Base-by-base conservation (phyloP, 2,888 invertebrate species). In the Lochmaea crataegi region DNA sequence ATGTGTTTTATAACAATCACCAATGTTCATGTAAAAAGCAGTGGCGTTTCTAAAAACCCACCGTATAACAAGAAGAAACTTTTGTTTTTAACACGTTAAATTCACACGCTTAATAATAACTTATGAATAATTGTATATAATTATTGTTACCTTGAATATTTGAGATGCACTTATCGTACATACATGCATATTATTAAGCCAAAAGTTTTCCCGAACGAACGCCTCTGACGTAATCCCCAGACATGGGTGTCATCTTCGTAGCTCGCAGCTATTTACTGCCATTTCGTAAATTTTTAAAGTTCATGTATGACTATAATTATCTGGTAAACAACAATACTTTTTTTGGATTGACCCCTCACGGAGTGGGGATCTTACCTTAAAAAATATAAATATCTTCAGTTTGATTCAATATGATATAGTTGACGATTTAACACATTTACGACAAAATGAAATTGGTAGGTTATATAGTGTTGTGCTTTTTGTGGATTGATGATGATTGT, bases 401-500 rank as follows among this genome's bases (percentile, higher is more conserved):
- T 60, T 61, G n/a, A 53, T 53, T 65, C 57, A 45, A 48, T 64
- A 38, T 22, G 53, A 51, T 69, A 74, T 76, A 76, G 76, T 76
- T 60, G 70, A 53, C 61, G 65, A 63, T 76, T 69, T 45, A 56
- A 53, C 51, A 69, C 51, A 65, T 18, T 58, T 64, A 41, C 64
- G 51, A 51, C 57, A 76, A 72, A 67, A 76, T 76, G 76, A 76
- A 76, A 72, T 64, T 76, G 76, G 76, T 76, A 70, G 41, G 76
- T 76, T 64, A 26, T 64, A 26, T 16, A 38, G 64, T 64, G 18
- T 64, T 14, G 64, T 64, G 45, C 26, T 32, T 32, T 32, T 32
- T 32, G 4, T 32, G 26, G 26, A 3, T 4, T n/a, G n/a, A n/a
- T n/a, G n/a, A 32, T 5, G 3, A 32, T 22, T 22, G 1, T 22